A percentile compares a stretch with the other conserved stretches of the same genome.
These are phyloP conservation scores for Aphelocoma coerulescens DNA, from an alignment of 2,113 vertebrate genomes.

Conservation along the genomic window DNA sequence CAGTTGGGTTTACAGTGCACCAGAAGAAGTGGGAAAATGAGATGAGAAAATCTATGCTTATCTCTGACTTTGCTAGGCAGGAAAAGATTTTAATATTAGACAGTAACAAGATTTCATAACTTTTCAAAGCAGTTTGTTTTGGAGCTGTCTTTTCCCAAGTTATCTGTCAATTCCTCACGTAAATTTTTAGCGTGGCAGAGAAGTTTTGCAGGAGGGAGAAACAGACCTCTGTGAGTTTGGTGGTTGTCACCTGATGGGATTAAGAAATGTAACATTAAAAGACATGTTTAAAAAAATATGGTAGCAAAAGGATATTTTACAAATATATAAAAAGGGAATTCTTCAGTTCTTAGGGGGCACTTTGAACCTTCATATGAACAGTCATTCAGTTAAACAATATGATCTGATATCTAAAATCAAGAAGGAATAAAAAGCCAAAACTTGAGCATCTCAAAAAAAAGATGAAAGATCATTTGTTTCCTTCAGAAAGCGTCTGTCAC, in stretches of 20 bases:
- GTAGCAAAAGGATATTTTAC: neutral
- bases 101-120: neutral
- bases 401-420: conserved; percentile 37
- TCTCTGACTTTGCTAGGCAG: neutral
- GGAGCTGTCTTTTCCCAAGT: neutral
- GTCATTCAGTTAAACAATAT: conserved; percentile 14
- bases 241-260: neutral
- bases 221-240: neutral
- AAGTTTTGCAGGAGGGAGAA: conserved; percentile 13
- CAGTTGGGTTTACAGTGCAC: neutral
- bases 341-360: neutral
- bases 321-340: neutral
- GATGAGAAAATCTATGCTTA: neutral
- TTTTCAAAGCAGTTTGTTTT: neutral
- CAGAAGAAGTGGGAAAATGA: neutral
- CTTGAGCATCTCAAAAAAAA: neutral
- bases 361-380: neutral
- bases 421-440: neutral
- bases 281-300: neutral
- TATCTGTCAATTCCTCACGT: neutral
- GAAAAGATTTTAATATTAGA: neutral
- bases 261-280: neutral
- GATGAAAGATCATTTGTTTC: neutral
- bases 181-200: neutral
- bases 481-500: neutral